Percentiles rank a stretch among this genome's conserved stretches.
phyloP scores from a whole-genome alignment of 1,140 invertebrate genomes.

The Penaeus chinensis region DNA sequence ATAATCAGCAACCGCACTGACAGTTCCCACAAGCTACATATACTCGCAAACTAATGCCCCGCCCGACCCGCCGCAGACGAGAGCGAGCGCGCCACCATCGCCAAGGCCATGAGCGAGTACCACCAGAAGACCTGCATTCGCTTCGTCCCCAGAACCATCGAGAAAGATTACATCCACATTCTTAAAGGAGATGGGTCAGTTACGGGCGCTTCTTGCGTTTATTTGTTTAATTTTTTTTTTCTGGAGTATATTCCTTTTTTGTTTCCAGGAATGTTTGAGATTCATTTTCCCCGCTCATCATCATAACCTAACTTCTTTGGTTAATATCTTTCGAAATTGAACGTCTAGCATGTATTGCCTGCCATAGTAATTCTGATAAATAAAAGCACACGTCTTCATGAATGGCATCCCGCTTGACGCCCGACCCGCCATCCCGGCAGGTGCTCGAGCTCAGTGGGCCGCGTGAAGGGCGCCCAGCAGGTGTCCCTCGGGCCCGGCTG shows the following conservation, averaged over 20 bases:
- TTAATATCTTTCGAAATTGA: too few relatives aligned
- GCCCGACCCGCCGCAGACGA: constrained; percentile 12
- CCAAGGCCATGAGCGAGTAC: constrained; percentile 64
- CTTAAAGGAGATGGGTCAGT: constrained; percentile 57
- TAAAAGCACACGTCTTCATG: too few relatives aligned
- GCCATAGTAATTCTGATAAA: too few relatives aligned
- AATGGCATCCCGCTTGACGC: too few relatives aligned
- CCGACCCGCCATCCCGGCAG: constrained; percentile 54
- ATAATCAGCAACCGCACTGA: too few relatives aligned
- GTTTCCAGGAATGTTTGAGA: too few relatives aligned
- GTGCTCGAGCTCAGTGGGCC: constrained; percentile 73
- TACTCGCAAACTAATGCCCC: not conserved
- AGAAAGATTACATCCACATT: constrained; percentile 64
- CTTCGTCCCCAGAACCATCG: constrained; percentile 62
- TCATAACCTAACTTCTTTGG: too few relatives aligned
- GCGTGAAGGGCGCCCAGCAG: constrained; percentile 69
- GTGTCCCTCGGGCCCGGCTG: constrained; percentile 77
- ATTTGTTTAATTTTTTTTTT: not conserved
- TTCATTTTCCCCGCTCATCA: too few relatives aligned
- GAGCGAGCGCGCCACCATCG: constrained; percentile 63
- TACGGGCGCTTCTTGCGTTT: not conserved
- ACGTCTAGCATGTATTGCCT: too few relatives aligned
- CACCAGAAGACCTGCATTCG: constrained; percentile 66
- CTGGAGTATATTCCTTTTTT: too few relatives aligned
- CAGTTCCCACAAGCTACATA: too few relatives aligned